Base-by-base conservation (phyloP, 2,888 invertebrate species). In the Epinotia nisella region DNA sequence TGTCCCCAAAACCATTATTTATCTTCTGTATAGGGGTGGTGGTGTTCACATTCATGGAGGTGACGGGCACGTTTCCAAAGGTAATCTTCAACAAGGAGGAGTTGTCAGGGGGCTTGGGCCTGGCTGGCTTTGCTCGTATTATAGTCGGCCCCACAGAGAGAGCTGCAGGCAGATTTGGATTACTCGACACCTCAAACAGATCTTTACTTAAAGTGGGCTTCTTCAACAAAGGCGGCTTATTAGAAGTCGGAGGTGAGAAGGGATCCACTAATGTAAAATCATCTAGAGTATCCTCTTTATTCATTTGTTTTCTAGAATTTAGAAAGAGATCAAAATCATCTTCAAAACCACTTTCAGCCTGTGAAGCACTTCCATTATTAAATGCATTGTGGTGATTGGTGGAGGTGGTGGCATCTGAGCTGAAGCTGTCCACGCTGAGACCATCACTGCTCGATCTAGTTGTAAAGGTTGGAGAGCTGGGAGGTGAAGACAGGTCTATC, bases 341-440 rank as follows among this genome's bases (percentile, higher is more conserved):
- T 87, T 97, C 97, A 84, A 97, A 97, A 3, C 97, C 96, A 88
- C 96, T 96, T 84, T 96, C 96, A 58, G 96, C 95, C 83, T 96
- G 96, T 4, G 96, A 96, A 9, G 95, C 95, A 82, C 95, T 96
- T 17, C 96, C 95, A 80, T 95, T 95, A 78, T 93, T 94, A 55
- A 93, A 88, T 29, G 90, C 86, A 75, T 92, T 91, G 68, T 94
- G 94, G 78, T 95, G 94, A 66, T 91, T 93, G 4, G 93, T 94
- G 49, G 93, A 93, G 10, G 92, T 90, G 76, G 96, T 96, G 49
- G 96, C 95, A 86, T 96, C 96, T 13, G 96, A 96, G 70, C 96
- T 96, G 80, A 96, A 96, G 83, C 96, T 96, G 80, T 96, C 96
- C 19, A 96, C 95, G 86, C 96, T 96, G 10, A 96, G 94, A 49